Base-by-base conservation (phyloP, 2,113 vertebrate genomes). In the Psittacara wagleri region DNA sequence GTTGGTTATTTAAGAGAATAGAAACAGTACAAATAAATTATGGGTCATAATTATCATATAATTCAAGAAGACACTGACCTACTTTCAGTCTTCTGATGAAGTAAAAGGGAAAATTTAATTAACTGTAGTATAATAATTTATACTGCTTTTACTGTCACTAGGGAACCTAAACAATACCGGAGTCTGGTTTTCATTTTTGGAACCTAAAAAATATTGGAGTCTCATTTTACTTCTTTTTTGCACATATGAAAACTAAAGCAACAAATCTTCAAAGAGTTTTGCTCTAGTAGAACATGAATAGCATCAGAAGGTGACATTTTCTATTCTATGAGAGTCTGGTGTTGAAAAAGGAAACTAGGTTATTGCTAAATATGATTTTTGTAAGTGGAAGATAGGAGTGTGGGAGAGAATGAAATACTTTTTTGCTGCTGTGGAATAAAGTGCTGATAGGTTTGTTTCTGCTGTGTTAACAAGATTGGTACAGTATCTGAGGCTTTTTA, bases 311-410 rank as follows among this genome's bases (percentile, higher is more conserved):
- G 37, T 62, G 19, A 24, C 5, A 52, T 80, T 92, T 88, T 80
- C 11, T 73, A 39, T 86, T 83, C 75, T 90, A 1, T 61, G 33
- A 76, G 78, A 78, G 13, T 39, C 23, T 90, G 1, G 3, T 54
- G 13, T 51, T 82, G 62, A 63, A 63, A 93, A 87, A 64, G 28
- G 20, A 86, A 86, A 90, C 28, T 92, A 51, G 22, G 14, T 83
- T 92, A 86, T 67, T 78, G 46, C 9, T 81, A 89, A 89, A 72
- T 84, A 52, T 28, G 11, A 44, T 44, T 94, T 91, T 87, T 82
- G 37, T 78, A 46, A 89, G 17, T 59, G 33, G 12, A 86, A 67
- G 54, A 49, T 78, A 89, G 9, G 3, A 2, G 1, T 59, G 20
- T 52, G 8, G 44, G n/a, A 70, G 11, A 81, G 33, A 84, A 83